Conservation (phyloP, 2,888 invertebrate species). For the Sipunculus nudus region DNA sequence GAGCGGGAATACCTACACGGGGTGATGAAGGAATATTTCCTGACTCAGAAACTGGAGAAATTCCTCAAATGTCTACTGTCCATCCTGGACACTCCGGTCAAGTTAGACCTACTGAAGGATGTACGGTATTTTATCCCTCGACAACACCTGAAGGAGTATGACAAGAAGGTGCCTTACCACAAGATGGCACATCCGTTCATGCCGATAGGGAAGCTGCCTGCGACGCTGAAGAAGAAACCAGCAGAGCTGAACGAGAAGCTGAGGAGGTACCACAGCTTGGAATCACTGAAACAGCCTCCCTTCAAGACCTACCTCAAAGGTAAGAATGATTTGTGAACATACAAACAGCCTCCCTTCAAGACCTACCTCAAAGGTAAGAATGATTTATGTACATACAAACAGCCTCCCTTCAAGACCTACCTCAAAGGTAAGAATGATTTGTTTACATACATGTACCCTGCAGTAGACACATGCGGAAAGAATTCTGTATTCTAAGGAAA, state of each 20-base stretch:
- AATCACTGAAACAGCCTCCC: not conserved
- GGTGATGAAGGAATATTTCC: constrained; percentile 42
- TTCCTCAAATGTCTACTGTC: constrained; percentile 41
- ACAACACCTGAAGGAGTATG: constrained; percentile 42
- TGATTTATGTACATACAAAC: too few relatives aligned
- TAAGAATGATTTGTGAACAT: too few relatives aligned
- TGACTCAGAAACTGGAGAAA: constrained; percentile 27
- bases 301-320: too few relatives aligned
- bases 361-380: too few relatives aligned
- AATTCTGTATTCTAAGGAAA: too few relatives aligned
- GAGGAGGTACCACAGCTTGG: not conserved
- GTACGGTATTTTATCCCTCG: constrained; percentile 47
- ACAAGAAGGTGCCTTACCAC: constrained; percentile 38
- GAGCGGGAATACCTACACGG: constrained; percentile 49
- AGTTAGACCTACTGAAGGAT: constrained; percentile 48
- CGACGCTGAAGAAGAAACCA: not conserved
- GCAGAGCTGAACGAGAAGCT: not conserved
- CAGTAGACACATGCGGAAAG: too few relatives aligned
- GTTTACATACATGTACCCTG: too few relatives aligned
- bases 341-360: too few relatives aligned
- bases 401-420: too few relatives aligned
- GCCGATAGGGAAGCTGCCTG: not conserved
- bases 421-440: too few relatives aligned
- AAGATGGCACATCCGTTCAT: constrained; percentile 35
- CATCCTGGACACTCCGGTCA: constrained; percentile 48